These are phyloP conservation scores for Scolopax rusticola DNA, from an alignment of 2,797 vertebrate species.

Conservation along the genomic window DNA sequence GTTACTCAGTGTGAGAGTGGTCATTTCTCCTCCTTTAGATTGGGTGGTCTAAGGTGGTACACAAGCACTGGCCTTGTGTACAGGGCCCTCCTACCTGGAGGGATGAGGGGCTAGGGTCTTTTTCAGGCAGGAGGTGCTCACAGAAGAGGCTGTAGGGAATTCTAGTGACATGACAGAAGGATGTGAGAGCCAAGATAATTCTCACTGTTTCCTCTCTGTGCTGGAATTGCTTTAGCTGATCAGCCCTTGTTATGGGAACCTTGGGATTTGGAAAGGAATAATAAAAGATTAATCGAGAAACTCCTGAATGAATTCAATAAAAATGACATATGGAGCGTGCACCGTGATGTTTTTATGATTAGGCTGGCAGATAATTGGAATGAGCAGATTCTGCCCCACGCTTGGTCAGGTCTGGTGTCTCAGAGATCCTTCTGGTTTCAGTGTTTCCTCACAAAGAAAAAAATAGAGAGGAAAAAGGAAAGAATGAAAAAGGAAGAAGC, in stretches of 20 bases:
- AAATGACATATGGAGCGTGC: conserved; percentile 81
- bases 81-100: background rate
- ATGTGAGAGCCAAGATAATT: conserved; percentile 38
- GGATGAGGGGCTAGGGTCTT: background rate
- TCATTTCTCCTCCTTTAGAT: background rate
- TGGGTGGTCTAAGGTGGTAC: background rate
- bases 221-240: conserved; percentile 79
- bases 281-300: conserved; percentile 85
- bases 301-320: conserved; percentile 82
- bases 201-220: conserved; percentile 35
- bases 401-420: conserved; percentile 75
- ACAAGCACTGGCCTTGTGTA: background rate
- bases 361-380: conserved; percentile 85
- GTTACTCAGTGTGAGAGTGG: background rate
- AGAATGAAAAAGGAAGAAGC: background rate
- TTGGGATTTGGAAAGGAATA: conserved; percentile 82
- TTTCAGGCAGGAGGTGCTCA: background rate
- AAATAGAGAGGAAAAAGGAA: background rate
- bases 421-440: conserved; percentile 72
- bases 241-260: conserved; percentile 73
- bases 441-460: background rate
- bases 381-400: conserved; percentile 77
- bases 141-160: background rate
- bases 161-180: background rate
- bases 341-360: conserved; percentile 81